Evolutionary conservation across 1,140 invertebrate species (phyloP).

Genomic region (Heliothis subflexa): DNA sequence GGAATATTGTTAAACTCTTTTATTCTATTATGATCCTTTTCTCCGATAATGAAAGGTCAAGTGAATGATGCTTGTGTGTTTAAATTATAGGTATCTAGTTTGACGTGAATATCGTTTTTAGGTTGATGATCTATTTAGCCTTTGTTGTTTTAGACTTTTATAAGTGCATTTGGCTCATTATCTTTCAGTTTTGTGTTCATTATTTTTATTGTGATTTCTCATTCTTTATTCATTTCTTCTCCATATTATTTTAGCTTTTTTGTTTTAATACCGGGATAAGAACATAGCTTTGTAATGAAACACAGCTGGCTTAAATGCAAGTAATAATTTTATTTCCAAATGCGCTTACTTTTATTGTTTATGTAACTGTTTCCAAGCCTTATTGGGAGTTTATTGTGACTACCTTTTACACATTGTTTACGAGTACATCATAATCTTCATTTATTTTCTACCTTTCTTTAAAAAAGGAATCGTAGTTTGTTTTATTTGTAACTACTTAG

Average conservation of each 20-base stretch:
- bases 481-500: too few relatives aligned
- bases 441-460: too few relatives aligned
- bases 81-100: conserved; percentile 6
- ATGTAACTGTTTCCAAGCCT: too few relatives aligned
- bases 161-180: too few relatives aligned
- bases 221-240: not conserved
- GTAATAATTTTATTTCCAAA: not conserved
- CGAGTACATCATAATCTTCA: too few relatives aligned
- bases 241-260: not conserved
- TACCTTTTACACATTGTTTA: too few relatives aligned
- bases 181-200: not conserved
- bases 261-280: too few relatives aligned
- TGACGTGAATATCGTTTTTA: not conserved
- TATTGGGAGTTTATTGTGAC: too few relatives aligned
- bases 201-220: not conserved
- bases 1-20: conserved; percentile 34
- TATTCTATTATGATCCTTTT: conserved; percentile 41
- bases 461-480: too few relatives aligned
- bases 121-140: not conserved
- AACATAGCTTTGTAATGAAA: too few relatives aligned
- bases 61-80: conserved; percentile 22
- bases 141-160: not conserved
- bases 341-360: not conserved
- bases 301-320: too few relatives aligned
- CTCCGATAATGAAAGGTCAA: conserved; percentile 42